Percentiles rank a stretch among this genome's conserved stretches.
phyloP scores from a whole-genome alignment of 1,140 invertebrate genomes.

The Rhagoletis pomonella region DNA sequence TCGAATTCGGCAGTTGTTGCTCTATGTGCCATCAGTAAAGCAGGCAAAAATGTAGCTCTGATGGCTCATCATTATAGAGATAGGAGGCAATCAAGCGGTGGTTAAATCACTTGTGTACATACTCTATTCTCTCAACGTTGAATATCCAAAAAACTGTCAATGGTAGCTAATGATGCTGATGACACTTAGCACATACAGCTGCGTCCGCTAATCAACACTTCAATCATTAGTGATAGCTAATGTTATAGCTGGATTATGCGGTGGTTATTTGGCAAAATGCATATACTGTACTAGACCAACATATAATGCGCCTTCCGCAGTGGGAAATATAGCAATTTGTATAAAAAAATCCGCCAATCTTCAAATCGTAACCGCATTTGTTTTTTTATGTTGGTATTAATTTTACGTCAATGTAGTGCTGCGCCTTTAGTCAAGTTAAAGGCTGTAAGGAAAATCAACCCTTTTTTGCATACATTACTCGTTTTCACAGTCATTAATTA shows the following conservation, averaged over 20 bases:
- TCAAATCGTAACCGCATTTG: background rate
- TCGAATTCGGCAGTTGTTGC: background rate
- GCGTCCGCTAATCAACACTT: slow-evolving; percentile 22
- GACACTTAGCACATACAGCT: background rate
- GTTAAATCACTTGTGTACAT: background rate
- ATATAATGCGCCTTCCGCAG: background rate
- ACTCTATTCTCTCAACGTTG: background rate
- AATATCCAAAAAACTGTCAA: background rate
- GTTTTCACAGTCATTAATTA: too few relatives aligned
- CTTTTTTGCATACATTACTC: too few relatives aligned
- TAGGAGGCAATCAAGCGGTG: background rate
- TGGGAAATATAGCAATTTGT: background rate
- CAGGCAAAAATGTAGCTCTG: background rate
- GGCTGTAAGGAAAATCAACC: too few relatives aligned
- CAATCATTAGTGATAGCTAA: background rate
- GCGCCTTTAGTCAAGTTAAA: background rate
- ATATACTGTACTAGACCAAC: background rate
- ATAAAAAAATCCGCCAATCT: background rate
- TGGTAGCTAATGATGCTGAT: background rate
- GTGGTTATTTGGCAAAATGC: background rate
- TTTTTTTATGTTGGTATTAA: background rate
- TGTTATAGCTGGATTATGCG: background rate
- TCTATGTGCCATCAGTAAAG: too few relatives aligned
- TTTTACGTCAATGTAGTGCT: background rate
- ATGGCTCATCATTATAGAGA: background rate